Evolutionary conservation across 2,113 vertebrate species (phyloP), one percentile per base, ranked within the genome.

Genomic region (Diphyllodes magnificus): DNA sequence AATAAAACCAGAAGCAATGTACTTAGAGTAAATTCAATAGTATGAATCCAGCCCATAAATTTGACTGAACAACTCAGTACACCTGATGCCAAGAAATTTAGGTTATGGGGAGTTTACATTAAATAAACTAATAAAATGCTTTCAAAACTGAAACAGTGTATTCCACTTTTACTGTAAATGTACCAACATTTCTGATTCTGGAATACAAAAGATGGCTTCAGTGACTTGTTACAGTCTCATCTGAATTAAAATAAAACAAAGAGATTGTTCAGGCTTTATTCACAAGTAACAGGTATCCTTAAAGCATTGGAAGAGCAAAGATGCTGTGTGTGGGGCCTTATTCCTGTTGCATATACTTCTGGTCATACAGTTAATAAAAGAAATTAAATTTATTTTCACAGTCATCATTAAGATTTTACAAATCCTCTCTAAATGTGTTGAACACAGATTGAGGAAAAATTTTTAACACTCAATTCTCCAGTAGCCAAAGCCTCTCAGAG

Each of bases 1-100:
- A 92, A 81, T 54, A 78, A 92, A 92, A 90, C n/a, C 59, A 91
- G 65, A 91, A 92, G 82, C 17, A 93, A 92, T 33, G 35, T 44
- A 65, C 39, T 83, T 69, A 64, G 9, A 82, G 17, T 45, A 80
- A 84, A 85, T 93, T 87, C 81, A 79, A 21, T 39, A 66, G 37
- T 42, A 75, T 33, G 47, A 82, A 92, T 88, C 60, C 54, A 90
- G 53, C n/a, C 81, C 57, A 87, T 80, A 87, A 70, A 89, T 91
- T 37, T 82, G 42, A 53, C 37, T 40, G 64, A 81, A 86, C 13
- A 81, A 75, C 69, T 72, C 37, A n/a, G 49, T 23, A 59, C 5
- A 75, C 25, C 1, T 6, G 85, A 64, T 53, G 66, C 51, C 42
- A 68, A 81, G 49, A 84, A 77, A 56, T 82, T 56, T 49, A 78